Base-by-base conservation (phyloP, 2,797 vertebrate genomes). In the Melanogrammus aeglefinus region DNA sequence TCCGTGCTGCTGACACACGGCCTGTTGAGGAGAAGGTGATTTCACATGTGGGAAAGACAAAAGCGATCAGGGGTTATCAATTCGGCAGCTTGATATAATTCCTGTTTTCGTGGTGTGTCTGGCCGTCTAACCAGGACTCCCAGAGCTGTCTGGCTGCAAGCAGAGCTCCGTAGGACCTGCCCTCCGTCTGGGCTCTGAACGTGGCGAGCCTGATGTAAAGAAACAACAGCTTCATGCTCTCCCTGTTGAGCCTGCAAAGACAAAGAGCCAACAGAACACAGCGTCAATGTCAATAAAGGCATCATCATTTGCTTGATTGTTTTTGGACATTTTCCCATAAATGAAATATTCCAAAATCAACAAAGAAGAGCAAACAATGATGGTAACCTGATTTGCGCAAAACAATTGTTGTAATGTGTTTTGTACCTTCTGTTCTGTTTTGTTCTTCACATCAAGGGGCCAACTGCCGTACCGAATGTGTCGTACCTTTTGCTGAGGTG, bases 101-200 rank as follows among this genome's bases (percentile, higher is more conserved):
- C 35, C 38, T 24, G 10, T 73, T 38, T 57, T 38, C 63, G 33
- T 21, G 35, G 70, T 1, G 39, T 75, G 33, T 63, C 72, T 79
- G 39, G 75, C 72, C 16, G 31, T 1, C 88, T 91, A 82, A 94
- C 95, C 95, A 95, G 35, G 83, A 86, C 71, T 93, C 91, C 94
- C 94, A 95, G 79, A 91, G 89, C 82, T 94, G 94, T 76, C 74
- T 85, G 29, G 92, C 90, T 66, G 91, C 92, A 79, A 95, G 86
- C 13, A 94, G 86, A 74, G 94, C 93, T 0, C 81, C 35, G 51
- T 92, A 83, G 18, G 91, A 91, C 35, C 74, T 66, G 69, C 81
- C 89, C 81, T 95, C 93, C 84, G 92, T 93, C 84, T 88, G 88
- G 72, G 90, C 91, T 88, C 87, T 90, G 73, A 93, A 76, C 77